Evolutionary conservation across 2,888 invertebrate species (phyloP), one percentile per base, ranked within the genome.

Genomic region (Chrysolina americana): DNA sequence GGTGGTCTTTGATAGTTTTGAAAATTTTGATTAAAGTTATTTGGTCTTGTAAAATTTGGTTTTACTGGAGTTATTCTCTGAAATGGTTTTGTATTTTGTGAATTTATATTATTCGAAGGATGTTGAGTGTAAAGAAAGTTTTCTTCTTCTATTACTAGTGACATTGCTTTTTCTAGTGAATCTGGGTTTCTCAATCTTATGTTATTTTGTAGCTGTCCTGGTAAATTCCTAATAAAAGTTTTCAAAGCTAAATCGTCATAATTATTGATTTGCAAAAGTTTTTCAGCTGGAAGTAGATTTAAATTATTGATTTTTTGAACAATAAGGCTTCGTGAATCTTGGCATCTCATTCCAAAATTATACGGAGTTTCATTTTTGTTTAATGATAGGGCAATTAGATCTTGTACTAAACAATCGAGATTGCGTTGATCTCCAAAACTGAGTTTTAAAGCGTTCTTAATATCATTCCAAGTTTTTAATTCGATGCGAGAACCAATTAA

Each of bases 341-440:
- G 72, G 48, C 66, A 72, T 56, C 53, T 53, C 68, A 72, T 72
- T 19, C 72, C 72, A 48, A 72, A 72, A 68, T 68, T 72, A 23
- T 72, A 68, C 2, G 66, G 68, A 13, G 56, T n/a, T 19, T 69
- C 63, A 69, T 69, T 50, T 72, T 48, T 69, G 9, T 36, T n/a
- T 28, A 53, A 50, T 36, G 48, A 36, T 53, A 71, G 65, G 21
- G 65, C 17, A 50, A 72, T 72, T 36, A 68, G 41, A 53, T 68
- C 68, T 66, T 59, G 72, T 13, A 72, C 44, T n/a, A 72, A 47
- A 48, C 68, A 68, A 56, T 71, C 53, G 68, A 70, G 36, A 71
- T 68, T 66, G 15, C 66, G 48, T 66, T 68, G 66, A 59, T 71
- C 71, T 17, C 66, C 71, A 44, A 71, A 71, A 65, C 44, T 28